Percentiles rank a stretch among this genome's conserved stretches.
phyloP scores from a whole-genome alignment of 2,113 vertebrate species.

The Panurus biarmicus region DNA sequence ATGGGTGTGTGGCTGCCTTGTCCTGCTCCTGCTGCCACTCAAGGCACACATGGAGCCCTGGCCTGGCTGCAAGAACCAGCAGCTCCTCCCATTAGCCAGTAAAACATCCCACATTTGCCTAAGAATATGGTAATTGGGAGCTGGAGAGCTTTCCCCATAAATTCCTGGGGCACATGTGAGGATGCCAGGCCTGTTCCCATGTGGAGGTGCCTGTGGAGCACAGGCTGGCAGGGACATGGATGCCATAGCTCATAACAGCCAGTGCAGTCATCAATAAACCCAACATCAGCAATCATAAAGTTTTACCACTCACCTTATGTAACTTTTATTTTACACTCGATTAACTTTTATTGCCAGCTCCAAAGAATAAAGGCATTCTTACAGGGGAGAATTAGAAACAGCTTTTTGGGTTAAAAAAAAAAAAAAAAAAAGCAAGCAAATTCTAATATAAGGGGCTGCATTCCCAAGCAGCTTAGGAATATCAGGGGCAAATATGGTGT shows the following conservation, averaged over 20 bases:
- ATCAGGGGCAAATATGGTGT: neutral
- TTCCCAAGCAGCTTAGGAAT: neutral
- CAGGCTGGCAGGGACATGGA: neutral
- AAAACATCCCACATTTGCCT: neutral
- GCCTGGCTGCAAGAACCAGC: neutral
- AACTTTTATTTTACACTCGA: constrained; percentile 53
- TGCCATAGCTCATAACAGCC: neutral
- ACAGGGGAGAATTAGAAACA: constrained; percentile 29
- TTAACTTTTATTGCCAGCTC: constrained; percentile 52
- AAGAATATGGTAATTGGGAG: neutral
- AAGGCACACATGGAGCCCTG: neutral
- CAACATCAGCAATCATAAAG: neutral
- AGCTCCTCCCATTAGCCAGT: neutral
- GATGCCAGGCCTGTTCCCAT: neutral
- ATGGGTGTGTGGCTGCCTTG: neutral
- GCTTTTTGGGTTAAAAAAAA: neutral
- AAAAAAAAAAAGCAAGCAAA: rapidly evolving
- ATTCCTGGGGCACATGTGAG: neutral
- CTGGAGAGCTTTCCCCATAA: neutral
- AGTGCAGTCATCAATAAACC: neutral
- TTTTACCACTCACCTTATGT: constrained; percentile 32
- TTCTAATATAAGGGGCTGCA: neutral
- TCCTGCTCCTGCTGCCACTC: neutral
- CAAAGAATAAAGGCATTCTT: constrained; percentile 35
- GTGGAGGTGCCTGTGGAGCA: neutral